Conservation (phyloP, 1,140 invertebrate genomes). For the Panagrolaimus sp. region DNA sequence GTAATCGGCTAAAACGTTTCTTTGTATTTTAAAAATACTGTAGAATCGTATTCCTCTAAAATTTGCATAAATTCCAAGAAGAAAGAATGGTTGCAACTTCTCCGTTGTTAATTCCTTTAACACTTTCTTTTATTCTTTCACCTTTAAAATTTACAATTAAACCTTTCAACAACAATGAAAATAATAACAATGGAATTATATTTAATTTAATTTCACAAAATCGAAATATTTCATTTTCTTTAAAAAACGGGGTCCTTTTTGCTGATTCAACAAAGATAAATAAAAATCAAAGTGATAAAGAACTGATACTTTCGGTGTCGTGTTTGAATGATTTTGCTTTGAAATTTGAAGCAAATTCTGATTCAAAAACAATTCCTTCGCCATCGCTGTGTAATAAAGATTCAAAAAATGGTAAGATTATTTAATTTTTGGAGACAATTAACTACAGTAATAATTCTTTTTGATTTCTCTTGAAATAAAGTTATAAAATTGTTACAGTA, state of each 20-base stretch:
- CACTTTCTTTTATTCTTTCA: neutral
- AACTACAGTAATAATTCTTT: too few relatives aligned
- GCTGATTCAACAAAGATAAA: neutral
- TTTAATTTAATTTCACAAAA: constrained; percentile 31
- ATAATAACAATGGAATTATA: neutral
- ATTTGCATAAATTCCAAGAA: too few relatives aligned
- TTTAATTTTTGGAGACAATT: neutral
- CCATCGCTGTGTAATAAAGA: constrained; percentile 1
- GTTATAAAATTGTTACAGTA: too few relatives aligned
- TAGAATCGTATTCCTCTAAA: too few relatives aligned
- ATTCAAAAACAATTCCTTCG: constrained; percentile 3
- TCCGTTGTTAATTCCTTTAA: neutral
- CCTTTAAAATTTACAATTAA: constrained; percentile 5
- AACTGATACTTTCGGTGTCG: neutral
- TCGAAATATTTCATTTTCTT: constrained; percentile 30
- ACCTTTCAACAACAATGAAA: neutral
- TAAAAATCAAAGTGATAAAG: neutral
- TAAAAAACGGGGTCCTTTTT: neutral
- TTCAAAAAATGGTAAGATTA: neutral
- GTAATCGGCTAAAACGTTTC: too few relatives aligned
- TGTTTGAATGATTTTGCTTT: constrained; percentile 8
- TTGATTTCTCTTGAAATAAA: too few relatives aligned
- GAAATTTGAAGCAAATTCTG: constrained; percentile 8
- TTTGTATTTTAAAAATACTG: too few relatives aligned
- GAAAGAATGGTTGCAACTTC: neutral